These are phyloP conservation scores for Nephrotoma appendiculata DNA, from an alignment of 2,888 invertebrate species.

Conservation along the genomic window DNA sequence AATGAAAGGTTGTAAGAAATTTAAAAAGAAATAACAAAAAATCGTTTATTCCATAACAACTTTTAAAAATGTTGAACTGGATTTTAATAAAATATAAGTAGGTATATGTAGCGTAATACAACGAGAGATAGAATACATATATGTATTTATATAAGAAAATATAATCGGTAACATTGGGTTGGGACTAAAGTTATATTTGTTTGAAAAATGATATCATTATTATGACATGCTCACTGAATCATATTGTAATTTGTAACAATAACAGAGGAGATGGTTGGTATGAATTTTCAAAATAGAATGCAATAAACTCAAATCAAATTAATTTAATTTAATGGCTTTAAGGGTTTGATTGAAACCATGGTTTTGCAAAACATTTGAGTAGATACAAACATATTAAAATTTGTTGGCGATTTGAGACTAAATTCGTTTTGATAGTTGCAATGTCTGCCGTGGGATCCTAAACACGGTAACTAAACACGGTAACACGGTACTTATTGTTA, in stretches of 20 bases:
- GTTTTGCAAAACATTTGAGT: too few species aligned
- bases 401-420: too few species aligned
- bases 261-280: not conserved
- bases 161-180: not conserved
- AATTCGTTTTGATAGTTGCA: too few species aligned
- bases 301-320: too few species aligned
- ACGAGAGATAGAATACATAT: not conserved
- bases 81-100: not conserved
- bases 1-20: not conserved
- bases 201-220: not conserved
- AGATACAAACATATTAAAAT: too few species aligned
- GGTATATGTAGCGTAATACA: not conserved
- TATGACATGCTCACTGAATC: not conserved
- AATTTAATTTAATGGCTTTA: too few species aligned
- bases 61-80: not conserved
- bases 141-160: not conserved
- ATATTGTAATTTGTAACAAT: not conserved
- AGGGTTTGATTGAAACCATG: too few species aligned
- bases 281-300: not conserved
- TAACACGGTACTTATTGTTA: too few species aligned
- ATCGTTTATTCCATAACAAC: slow-evolving; percentile 1
- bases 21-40: not conserved
- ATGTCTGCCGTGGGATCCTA: too few species aligned
- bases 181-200: not conserved
- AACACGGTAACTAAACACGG: too few species aligned